Base-by-base conservation (phyloP, 2,888 invertebrate genomes). In the Nycteola revayana region DNA sequence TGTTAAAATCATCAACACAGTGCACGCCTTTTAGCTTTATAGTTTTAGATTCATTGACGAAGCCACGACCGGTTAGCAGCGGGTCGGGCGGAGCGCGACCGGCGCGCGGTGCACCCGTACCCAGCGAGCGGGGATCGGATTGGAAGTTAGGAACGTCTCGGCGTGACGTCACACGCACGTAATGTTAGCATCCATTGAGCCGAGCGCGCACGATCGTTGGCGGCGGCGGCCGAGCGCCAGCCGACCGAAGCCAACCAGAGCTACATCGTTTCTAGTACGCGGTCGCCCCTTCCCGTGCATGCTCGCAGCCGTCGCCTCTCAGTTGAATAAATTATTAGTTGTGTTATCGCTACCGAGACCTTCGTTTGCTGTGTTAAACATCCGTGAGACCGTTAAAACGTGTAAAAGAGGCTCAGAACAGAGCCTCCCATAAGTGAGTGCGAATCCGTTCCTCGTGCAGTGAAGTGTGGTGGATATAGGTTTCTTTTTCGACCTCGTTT, bases 241-340 rank as follows among this genome's bases (percentile, higher is more conserved):
- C 66, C 54, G 66, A 63, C 74, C 82, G 78, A 67, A 77, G 81
- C 86, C 85, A 75, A 83, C 84, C 76, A 72, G 81, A 75, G 72
- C 73, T 69, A 62, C 71, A 68, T 74, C 64, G 65, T 76, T 78
- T 81, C 83, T 82, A 87, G 86, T 86, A 75, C 81, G 81, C 84
- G 78, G 57, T 66, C 75, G 76, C 69, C 80, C 56, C 69, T 68
- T 66, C 44, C 45, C 60, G 64, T 62, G 79, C 58, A 60, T 75
- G 70, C 74, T 60, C 75, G 75, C 56, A 42, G 50, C 54, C 56
- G 32, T 36, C 38, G 49, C 47, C 42, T 42, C 32, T 42, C 31
- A 3, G 30, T 33, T 37, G 27, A 55, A 56, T 55, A 55, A 60
- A 60, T 61, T 56, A 63, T 49, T 49, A 54, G 52, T 48, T 44